Evolutionary conservation across 2,113 vertebrate species (phyloP).

Genomic region (Nannobrachium achirus): DNA sequence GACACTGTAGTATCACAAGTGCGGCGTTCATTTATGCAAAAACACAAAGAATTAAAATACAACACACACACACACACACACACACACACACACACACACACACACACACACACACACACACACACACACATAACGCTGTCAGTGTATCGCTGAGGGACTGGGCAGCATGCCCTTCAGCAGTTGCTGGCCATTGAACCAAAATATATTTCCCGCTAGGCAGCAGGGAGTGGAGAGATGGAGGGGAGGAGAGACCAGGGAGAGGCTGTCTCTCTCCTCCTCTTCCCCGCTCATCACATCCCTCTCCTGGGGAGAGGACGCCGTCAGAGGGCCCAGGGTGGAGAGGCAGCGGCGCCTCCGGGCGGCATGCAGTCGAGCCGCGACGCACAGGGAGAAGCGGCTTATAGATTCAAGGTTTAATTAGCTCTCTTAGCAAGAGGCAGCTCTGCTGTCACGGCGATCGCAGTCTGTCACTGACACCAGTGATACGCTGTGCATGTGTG

Average conservation of each 20-base stretch:
- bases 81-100: no score
- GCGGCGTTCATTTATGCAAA: no score
- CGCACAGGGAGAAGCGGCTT: conserved; percentile 18
- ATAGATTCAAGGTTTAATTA: conserved; percentile 25
- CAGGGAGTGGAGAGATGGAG: conserved; percentile 23
- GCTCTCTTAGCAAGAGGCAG: neutral
- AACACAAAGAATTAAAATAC: no score
- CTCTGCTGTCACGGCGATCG: neutral
- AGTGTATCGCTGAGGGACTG: conserved; percentile 35
- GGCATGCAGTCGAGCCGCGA: neutral
- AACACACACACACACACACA: no score
- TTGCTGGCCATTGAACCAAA: conserved; percentile 49
- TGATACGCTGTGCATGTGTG: no score
- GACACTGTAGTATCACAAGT: no score
- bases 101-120: no score
- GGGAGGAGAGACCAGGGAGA: conserved; percentile 27
- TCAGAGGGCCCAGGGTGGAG: conserved; percentile 11
- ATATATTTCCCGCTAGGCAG: conserved; percentile 41
- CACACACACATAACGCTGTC: conserved; percentile 3
- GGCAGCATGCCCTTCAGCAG: conserved; percentile 56
- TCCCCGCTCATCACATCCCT: conserved; percentile 22
- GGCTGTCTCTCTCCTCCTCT: conserved; percentile 10
- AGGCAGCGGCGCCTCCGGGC: conserved; percentile 26
- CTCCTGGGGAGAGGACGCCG: conserved; percentile 24
- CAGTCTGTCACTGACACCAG: neutral